Percentiles rank a stretch among this genome's conserved stretches.
phyloP scores from a whole-genome alignment of 2,888 invertebrate genomes.

The Rotaria magnacalcarata region DNA sequence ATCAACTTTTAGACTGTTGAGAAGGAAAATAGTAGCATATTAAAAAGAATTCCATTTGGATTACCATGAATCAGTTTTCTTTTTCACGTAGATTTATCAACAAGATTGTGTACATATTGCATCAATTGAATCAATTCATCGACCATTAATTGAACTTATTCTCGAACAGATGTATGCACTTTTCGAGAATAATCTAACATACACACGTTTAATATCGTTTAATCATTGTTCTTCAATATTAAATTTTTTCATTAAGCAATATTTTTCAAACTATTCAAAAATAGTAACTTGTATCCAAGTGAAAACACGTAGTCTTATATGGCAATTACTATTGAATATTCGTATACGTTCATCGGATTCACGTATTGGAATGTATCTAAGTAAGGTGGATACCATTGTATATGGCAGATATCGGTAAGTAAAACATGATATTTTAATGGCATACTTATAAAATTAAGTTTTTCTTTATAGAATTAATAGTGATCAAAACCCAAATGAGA shows the following conservation, averaged over 20 bases:
- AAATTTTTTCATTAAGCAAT: background rate
- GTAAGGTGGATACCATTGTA: background rate
- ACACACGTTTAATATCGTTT: background rate
- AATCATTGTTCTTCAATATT: slow-evolving; percentile 2
- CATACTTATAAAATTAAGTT: background rate
- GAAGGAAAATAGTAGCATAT: too few relatives aligned
- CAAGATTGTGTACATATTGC: background rate
- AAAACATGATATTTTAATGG: background rate
- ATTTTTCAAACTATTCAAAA: background rate
- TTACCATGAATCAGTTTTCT: too few relatives aligned
- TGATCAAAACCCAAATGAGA: background rate
- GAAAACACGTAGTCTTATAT: background rate
- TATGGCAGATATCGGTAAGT: background rate
- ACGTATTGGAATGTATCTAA: background rate
- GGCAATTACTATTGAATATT: background rate
- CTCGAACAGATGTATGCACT: background rate
- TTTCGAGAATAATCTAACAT: background rate
- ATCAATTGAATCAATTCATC: background rate
- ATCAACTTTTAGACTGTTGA: too few relatives aligned
- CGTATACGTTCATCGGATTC: background rate
- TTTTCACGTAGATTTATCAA: background rate
- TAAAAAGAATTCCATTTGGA: too few relatives aligned
- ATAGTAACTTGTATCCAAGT: background rate
- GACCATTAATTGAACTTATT: background rate
- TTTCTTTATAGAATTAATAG: background rate